Evolutionary conservation across 2,113 vertebrate genomes (phyloP), one percentile per base, ranked within the genome.

Genomic region (Nyctereutes procyonoides): DNA sequence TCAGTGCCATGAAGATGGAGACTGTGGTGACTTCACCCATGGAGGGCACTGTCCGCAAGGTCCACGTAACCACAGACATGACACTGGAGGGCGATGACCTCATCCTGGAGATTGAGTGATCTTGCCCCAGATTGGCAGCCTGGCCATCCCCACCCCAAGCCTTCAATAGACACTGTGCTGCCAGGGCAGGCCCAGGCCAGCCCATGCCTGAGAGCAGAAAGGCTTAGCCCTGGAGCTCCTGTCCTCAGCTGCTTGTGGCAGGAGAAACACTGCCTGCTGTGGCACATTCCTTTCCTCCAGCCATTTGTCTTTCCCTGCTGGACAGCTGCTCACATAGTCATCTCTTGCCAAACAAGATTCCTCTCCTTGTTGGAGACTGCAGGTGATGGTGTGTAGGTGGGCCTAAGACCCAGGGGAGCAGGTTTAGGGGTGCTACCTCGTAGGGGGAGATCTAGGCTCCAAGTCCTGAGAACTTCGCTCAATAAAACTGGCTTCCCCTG

Each of bases 1-100:
- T 99, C 85, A 99, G 99, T 0, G 99, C 99, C 97, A 99, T 99
- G 99, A 99, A 99, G 99, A 99, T 99, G 99, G 99, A 99, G 98
- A 99, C 98, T 0, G 99, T 99, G 98, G 99, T 99, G 96, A 99
- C 99, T 96, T 99, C 99, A 0, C 99, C 99, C 0, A 0, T 99
- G 95, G 96, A 98, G 0, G 99, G 99, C 28, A 99, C 99, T 1
- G 56, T 99, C 97, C 97, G 97, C 22, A 98, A 98, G 82, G 95
- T 99, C 73, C 98, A 99, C 0, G 99, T 99, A 48, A 98, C 98
- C 9, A 32, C 96, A 0, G 99, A 99, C 80, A 96, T 99, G 98
- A 99, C 99, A 88, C 98, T 99, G 97, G 99, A 99, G 97, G 99
- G 99, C 4, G 99, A 99, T 0, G 99, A 99, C 98, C 99, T 99